A percentile compares a stretch with the other conserved stretches of the same genome.
phyloP scores from a whole-genome alignment of 2,113 vertebrate genomes.

The Peromyscus californicus region DNA sequence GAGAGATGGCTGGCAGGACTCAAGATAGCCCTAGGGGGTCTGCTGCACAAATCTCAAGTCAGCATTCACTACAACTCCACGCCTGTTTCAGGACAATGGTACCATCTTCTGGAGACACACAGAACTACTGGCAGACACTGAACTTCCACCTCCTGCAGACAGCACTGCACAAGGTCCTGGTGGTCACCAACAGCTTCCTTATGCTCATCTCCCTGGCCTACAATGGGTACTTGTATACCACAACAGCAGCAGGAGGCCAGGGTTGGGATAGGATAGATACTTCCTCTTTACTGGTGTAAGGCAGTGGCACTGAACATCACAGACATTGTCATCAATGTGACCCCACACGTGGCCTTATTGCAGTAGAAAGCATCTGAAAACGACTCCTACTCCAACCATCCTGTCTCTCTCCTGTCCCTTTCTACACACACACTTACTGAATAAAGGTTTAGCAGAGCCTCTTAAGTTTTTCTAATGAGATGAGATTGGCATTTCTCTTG shows the following conservation, averaged over 20 bases:
- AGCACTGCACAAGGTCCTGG: constrained; percentile 94
- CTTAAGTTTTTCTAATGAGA: constrained; percentile 44
- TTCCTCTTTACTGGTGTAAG: constrained; percentile 99
- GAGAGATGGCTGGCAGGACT: constrained; percentile 86
- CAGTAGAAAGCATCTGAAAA: constrained; percentile 62
- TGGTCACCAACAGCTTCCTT: constrained; percentile 97
- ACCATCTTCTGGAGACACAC: constrained; percentile 97
- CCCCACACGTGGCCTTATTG: constrained; percentile 61
- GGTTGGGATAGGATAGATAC: constrained; percentile 95
- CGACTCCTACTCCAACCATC: constrained; percentile 46
- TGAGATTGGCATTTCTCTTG: constrained; percentile 56
- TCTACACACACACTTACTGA: constrained; percentile 20
- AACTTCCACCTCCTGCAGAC: constrained; percentile 96
- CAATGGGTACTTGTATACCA: constrained; percentile 97
- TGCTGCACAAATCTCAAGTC: constrained; percentile 96
- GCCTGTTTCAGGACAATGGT: constrained; percentile 96
- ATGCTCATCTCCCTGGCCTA: constrained; percentile 99
- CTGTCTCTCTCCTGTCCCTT: constrained; percentile 71
- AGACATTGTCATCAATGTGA: constrained; percentile 95
- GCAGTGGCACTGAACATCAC: constrained; percentile 98
- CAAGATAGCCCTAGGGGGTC: constrained; percentile 94
- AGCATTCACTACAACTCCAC: constrained; percentile 99
- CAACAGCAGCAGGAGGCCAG: constrained; percentile 91
- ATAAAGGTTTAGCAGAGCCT: constrained; percentile 69
- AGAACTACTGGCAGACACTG: constrained; percentile 97